phyloP scores from a whole-genome alignment of 2,888 invertebrate species.

The Stenoptilia bipunctidactyla region DNA sequence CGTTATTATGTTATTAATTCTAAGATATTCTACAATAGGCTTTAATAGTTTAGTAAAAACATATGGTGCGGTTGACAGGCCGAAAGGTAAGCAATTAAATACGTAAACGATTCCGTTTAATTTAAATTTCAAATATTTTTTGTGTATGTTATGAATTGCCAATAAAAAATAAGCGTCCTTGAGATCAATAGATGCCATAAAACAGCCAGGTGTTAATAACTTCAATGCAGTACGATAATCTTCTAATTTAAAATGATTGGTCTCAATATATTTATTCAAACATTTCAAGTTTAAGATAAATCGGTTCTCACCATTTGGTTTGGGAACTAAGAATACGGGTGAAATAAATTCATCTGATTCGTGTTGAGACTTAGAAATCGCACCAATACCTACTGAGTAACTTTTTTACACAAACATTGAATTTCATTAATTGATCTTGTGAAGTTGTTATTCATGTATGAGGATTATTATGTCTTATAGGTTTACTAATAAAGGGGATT shows the following conservation, averaged over 20 bases:
- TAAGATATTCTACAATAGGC: no score
- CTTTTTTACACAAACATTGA: conserved; percentile 1
- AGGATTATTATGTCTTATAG: not conserved
- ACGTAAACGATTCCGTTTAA: no score
- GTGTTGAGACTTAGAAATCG: conserved; percentile 2
- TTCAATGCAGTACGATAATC: conserved; percentile 4
- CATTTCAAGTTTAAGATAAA: conserved; percentile 6
- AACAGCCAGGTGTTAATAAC: conserved; percentile 3
- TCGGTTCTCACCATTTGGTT: conserved; percentile 5
- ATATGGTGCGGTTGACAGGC: no score
- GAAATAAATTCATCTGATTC: not conserved
- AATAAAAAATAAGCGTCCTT: not conserved
- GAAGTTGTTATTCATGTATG: not conserved
- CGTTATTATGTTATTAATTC: no score
- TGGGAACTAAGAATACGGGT: not conserved
- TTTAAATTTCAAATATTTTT: not conserved
- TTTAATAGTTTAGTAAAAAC: no score
- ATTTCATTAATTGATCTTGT: conserved; percentile 2
- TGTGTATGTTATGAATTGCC: not conserved
- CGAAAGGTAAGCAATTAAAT: no score
- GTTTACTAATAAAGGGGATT: conserved; percentile 6
- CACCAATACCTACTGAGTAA: conserved; percentile 4
- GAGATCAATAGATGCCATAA: not conserved
- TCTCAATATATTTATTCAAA: not conserved
- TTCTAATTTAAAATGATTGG: conserved; percentile 2